Conservation (phyloP, 2,888 invertebrate species). For the Diaphora mendica region DNA sequence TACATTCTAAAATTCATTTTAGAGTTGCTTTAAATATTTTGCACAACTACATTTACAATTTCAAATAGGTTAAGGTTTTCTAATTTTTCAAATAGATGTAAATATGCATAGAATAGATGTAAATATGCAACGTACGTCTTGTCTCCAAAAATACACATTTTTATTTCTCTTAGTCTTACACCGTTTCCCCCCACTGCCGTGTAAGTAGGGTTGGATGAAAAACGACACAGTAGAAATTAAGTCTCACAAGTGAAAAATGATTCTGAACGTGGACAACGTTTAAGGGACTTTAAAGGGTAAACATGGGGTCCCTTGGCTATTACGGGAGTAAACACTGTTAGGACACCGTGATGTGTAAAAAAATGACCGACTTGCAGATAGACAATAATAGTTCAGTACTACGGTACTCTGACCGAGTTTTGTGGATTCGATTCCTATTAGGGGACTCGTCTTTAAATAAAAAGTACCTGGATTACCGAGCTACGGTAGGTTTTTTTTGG, state of each 20-base stretch:
- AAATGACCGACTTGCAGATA: not conserved
- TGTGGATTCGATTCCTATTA: no score
- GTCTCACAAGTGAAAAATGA: constrained; percentile 81
- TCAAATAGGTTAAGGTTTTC: no score
- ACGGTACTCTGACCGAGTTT: no score
- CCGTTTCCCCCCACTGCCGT: constrained; percentile 21
- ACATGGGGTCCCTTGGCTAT: constrained; percentile 41
- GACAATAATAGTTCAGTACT: not conserved
- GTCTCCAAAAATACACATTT: not conserved
- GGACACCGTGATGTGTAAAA: constrained; percentile 31
- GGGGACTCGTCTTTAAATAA: no score
- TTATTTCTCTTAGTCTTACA: constrained; percentile 31
- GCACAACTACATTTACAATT: no score
- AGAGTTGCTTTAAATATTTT: no score
- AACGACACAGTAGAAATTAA: constrained; percentile 80
- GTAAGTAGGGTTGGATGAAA: constrained; percentile 77
- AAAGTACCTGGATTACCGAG: no score
- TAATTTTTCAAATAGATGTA: no score
- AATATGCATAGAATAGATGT: no score
- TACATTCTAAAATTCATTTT: no score
- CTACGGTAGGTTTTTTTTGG: no score
- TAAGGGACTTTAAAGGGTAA: constrained; percentile 48
- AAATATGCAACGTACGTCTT: no score
- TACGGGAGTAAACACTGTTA: constrained; percentile 49
- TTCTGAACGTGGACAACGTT: constrained; percentile 68